Percentiles rank a stretch among this genome's conserved stretches.
Evolutionary conservation across 2,797 vertebrate genomes (phyloP).

Genomic region (Hybognathus amarus): DNA sequence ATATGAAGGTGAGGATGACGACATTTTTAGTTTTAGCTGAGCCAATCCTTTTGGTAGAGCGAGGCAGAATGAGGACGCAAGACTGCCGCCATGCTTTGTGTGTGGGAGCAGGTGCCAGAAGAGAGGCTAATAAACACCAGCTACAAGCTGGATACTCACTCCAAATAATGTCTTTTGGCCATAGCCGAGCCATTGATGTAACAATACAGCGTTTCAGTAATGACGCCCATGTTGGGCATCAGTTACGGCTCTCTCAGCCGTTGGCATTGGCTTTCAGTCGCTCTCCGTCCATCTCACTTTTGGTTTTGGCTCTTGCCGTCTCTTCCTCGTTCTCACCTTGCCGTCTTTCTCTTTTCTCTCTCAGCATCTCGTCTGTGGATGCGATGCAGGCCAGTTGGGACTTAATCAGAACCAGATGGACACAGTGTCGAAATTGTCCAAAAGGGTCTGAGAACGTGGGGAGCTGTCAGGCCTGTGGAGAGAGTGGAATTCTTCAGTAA

Average conservation of each 20-base stretch:
- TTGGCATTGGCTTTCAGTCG: conserved; percentile 1
- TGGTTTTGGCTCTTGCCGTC: conserved; percentile 10
- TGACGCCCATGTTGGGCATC: conserved; percentile 41
- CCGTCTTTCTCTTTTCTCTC: conserved; percentile 70
- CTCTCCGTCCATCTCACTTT: conserved; percentile 42
- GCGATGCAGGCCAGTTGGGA: conserved; percentile 85
- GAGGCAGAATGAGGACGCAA: conserved; percentile 16
- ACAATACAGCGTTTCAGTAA: conserved; percentile 46
- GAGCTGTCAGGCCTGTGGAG: conserved; percentile 98
- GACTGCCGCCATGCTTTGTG: conserved; percentile 47
- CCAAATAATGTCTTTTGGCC: conserved; percentile 76
- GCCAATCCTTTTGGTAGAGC: conserved; percentile 1
- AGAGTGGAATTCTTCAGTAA: conserved; percentile 98
- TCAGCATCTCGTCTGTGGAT: conserved; percentile 70
- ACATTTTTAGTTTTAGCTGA: background rate
- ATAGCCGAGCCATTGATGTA: conserved; percentile 57
- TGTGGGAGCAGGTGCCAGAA: conserved; percentile 76
- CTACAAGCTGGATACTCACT: conserved; percentile 79
- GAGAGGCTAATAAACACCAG: conserved; percentile 79
- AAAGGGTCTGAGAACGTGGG: conserved; percentile 92
- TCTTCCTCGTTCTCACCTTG: conserved; percentile 77
- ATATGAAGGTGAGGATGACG: background rate
- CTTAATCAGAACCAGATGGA: conserved; percentile 99
- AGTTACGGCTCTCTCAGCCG: conserved; percentile 29
- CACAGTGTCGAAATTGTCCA: conserved; percentile 90